These are phyloP conservation scores for Rhagonycha fulva DNA, from an alignment of 2,888 invertebrate genomes.

Conservation along the genomic window DNA sequence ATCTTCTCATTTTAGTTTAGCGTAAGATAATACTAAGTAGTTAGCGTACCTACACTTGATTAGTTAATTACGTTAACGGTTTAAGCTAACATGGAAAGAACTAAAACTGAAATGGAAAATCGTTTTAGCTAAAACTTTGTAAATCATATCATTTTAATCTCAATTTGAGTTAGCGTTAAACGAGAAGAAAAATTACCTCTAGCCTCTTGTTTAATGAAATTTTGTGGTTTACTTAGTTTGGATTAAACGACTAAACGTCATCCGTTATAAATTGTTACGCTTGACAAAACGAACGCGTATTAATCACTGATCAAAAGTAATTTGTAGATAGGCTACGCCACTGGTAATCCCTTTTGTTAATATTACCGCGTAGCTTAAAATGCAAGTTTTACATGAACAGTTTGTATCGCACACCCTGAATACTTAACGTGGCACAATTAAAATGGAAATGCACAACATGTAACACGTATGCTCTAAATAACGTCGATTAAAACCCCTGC, in stretches of 20 bases:
- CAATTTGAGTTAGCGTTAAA: background rate
- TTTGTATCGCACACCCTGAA: constrained; percentile 7
- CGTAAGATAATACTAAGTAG: too few relatives aligned
- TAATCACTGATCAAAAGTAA: background rate
- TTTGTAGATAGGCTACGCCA: constrained; percentile 2
- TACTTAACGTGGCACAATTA: constrained; percentile 13
- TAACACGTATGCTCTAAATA: constrained; percentile 18
- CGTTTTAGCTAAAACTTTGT: background rate
- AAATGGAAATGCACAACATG: constrained; percentile 21
- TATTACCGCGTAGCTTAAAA: background rate
- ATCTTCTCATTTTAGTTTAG: too few relatives aligned
- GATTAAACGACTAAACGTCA: constrained; percentile 4
- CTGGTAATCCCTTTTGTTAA: background rate
- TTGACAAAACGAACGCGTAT: constrained; percentile 1
- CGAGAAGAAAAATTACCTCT: background rate
- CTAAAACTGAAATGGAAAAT: background rate
- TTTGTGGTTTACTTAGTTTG: constrained; percentile 9
- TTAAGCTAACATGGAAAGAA: background rate
- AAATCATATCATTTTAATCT: background rate
- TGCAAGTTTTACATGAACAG: background rate
- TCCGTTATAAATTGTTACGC: background rate
- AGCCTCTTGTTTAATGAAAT: constrained; percentile 10
- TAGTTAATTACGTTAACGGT: too few relatives aligned
- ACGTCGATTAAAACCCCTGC: constrained; percentile 9
- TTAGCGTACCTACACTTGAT: too few relatives aligned